Base-by-base conservation (phyloP, 1,140 invertebrate genomes). In the Periplaneta americana region DNA sequence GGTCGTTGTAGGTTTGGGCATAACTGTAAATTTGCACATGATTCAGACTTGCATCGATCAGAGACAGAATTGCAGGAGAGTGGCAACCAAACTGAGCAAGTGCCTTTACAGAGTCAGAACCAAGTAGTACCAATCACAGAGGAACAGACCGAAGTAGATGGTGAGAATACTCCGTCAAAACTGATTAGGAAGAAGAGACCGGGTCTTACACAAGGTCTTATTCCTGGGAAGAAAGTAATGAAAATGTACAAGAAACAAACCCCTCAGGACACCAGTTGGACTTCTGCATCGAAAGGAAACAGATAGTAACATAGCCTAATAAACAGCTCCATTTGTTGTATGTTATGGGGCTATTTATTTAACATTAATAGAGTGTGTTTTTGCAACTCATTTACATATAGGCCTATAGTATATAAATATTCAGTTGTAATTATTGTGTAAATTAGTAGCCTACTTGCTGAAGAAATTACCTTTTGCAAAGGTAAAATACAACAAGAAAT, bases 1-100 rank as follows among this genome's bases (percentile, higher is more conserved):
- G 97, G 97, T 10, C 91, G 94, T 31, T 98, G 97, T 87, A 91
- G 95, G 37, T 97, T 97, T 89, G 97, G 97, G 9, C 95, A 96
- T 84, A 97, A 96, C 83, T 98, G 97, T 86, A 96, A 95, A 81
- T 98, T 94, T 89, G 96, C 96, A 4, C 97, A 98, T 88, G 96
- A 97, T 85, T 95, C 96, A 0, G 96, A 97, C 88, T 88, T 96
- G 74, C 92, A 92, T 84, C 90, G 90, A 81, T 89, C 88, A 75
- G 85, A 88, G 76, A 88, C 91, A 57, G 91, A 93, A 84, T 85
- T 92, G 36, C 89, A 92, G 81, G 88, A 91, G 84, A 85, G 89
- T 84, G 89, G 91, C 57, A 87, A 88, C 34, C 31, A 81, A 66
- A 57, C 13, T 66, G 79, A 80, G 33, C 79, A 83, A 22, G 31